phyloP scores from a whole-genome alignment of 2,888 invertebrate genomes.

The Steinernema scapterisci region DNA sequence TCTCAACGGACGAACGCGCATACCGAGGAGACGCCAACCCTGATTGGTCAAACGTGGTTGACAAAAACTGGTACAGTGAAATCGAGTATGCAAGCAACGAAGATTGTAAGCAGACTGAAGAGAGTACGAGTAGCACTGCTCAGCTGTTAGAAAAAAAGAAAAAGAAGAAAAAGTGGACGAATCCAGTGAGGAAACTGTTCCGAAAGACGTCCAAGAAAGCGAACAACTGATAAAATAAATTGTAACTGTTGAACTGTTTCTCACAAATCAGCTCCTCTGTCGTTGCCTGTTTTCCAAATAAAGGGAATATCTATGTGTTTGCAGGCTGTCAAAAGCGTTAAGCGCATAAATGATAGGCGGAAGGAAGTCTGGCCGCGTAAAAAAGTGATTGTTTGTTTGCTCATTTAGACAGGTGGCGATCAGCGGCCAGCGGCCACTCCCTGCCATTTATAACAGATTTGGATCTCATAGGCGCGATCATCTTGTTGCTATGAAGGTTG shows the following conservation, averaged over 20 bases:
- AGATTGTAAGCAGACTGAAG: too few relatives aligned
- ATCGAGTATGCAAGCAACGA: not conserved
- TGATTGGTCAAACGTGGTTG: not conserved
- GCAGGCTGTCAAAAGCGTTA: not conserved
- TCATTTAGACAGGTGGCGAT: conserved; percentile 12
- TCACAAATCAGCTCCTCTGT: too few relatives aligned
- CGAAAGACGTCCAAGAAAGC: not conserved
- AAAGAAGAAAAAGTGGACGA: not conserved
- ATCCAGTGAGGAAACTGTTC: conserved; percentile 1
- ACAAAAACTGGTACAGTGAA: not conserved
- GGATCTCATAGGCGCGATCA: not conserved
- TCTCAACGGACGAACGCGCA: not conserved
- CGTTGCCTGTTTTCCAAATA: too few relatives aligned
- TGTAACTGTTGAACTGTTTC: too few relatives aligned
- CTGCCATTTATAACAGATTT: not conserved
- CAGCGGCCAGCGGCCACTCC: not conserved
- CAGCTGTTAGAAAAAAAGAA: not conserved
- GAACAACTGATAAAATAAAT: too few relatives aligned
- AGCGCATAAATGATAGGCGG: not conserved
- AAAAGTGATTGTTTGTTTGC: conserved; percentile 11
- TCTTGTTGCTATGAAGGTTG: not conserved
- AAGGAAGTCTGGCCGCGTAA: not conserved
- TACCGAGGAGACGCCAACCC: not conserved
- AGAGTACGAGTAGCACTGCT: too few relatives aligned
- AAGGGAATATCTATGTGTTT: not conserved